These are phyloP conservation scores for Tragelaphus imberbis DNA, from an alignment of 2,113 vertebrate genomes.

Conservation along the genomic window DNA sequence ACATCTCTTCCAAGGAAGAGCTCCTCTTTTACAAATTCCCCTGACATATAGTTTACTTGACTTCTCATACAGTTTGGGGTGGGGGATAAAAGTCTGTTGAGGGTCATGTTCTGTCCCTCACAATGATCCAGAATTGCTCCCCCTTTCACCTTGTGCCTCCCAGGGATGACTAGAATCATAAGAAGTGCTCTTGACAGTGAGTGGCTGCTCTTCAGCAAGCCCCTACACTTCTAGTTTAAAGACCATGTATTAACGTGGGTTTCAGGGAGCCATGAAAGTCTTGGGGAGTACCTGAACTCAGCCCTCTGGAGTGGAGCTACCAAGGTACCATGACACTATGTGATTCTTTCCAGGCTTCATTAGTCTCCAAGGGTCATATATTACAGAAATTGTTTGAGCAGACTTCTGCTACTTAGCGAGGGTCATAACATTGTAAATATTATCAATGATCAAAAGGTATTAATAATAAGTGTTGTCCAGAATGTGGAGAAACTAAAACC, in stretches of 20 bases:
- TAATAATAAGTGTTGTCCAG: background rate
- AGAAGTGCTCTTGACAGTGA: background rate
- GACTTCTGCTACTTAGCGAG: background rate
- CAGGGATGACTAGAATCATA: background rate
- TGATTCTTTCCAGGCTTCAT: background rate
- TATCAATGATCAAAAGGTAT: background rate
- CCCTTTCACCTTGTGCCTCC: background rate
- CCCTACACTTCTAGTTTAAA: background rate
- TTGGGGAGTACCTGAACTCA: background rate
- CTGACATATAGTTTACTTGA: background rate
- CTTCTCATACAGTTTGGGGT: background rate
- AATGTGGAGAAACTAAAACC: background rate
- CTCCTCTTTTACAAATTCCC: background rate
- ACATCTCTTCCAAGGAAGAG: background rate
- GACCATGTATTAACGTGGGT: background rate
- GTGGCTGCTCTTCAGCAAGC: background rate
- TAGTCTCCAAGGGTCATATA: background rate
- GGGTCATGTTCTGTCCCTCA: background rate
- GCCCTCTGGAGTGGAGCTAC: background rate
- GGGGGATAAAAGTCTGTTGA: background rate
- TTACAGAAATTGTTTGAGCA: background rate
- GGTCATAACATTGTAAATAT: background rate
- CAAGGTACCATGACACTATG: background rate
- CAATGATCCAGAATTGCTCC: background rate
- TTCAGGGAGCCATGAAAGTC: background rate